Evolutionary conservation across 1,140 invertebrate genomes (phyloP).

Genomic region (Gryllus bimaculatus): DNA sequence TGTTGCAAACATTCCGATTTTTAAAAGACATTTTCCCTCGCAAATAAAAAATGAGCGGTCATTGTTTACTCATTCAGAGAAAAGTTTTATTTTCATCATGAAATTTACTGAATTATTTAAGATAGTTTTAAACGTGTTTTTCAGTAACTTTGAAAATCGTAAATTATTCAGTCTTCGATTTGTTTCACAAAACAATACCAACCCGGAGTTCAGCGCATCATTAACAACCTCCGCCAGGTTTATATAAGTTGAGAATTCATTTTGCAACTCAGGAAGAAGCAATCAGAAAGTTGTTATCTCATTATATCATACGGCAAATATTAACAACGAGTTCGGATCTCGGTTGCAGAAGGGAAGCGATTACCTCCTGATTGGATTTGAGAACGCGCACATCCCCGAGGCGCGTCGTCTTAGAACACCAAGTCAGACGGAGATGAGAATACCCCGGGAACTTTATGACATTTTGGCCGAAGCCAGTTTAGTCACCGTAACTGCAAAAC

Average conservation of each 20-base stretch:
- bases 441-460: neutral
- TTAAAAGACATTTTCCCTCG: no score
- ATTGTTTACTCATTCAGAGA: no score
- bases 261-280: neutral
- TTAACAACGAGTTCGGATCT: neutral
- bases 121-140: no score
- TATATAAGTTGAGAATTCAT: neutral
- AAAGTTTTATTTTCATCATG: no score
- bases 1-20: no score
- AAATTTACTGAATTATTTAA: no score
- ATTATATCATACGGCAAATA: neutral
- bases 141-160: no score
- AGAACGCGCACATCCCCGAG: neutral
- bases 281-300: neutral
- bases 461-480: neutral
- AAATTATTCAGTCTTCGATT: no score
- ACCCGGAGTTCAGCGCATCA: no score
- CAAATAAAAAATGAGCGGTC: no score
- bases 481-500: conserved; percentile 15
- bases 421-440: neutral
- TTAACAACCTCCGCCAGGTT: no score
- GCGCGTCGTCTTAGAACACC: neutral
- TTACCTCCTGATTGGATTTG: neutral
- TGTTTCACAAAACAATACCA: no score
- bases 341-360: neutral